Conservation (phyloP, 2,113 vertebrate genomes). For the Sander lucioperca region DNA sequence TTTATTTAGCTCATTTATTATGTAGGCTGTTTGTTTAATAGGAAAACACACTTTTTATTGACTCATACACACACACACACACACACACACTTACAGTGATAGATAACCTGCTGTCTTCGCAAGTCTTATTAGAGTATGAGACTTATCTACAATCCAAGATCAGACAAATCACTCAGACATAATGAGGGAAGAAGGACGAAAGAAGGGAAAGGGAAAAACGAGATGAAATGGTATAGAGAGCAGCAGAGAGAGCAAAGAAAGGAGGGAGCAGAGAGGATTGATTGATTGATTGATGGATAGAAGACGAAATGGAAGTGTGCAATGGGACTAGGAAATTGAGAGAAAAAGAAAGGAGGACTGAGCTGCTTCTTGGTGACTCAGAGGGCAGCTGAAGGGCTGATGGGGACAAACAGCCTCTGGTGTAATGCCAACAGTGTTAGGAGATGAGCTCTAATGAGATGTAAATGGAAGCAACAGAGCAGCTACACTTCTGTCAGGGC, state of each 20-base stretch:
- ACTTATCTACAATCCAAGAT: constrained; percentile 21
- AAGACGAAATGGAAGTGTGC: not conserved
- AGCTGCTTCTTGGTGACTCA: constrained; percentile 32
- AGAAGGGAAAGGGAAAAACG: not conserved
- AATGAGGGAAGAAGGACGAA: not conserved
- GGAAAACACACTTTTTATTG: constrained; percentile 34
- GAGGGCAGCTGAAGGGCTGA: constrained; percentile 46
- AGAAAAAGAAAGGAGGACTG: not conserved
- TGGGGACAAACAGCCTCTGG: constrained; percentile 34
- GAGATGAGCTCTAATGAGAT: constrained; percentile 47
- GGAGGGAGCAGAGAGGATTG: not conserved
- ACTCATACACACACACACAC: not conserved
- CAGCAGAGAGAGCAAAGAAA: not conserved
- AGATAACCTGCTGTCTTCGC: constrained; percentile 11
- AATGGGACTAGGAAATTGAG: not conserved
- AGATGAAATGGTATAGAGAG: not conserved
- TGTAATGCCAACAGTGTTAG: constrained; percentile 19
- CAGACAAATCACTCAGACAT: constrained; percentile 1
- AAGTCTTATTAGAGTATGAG: constrained; percentile 26
- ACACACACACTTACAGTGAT: constrained; percentile 14
- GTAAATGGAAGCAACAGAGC: constrained; percentile 28
- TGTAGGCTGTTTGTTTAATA: constrained; percentile 27
- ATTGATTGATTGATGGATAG: no score
- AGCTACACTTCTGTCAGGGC: no score
- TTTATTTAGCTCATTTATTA: constrained; percentile 39